Percentiles rank a stretch among this genome's conserved stretches.
Evolutionary conservation across 2,888 invertebrate species (phyloP).

Genomic region (Cheilosia urbana): DNA sequence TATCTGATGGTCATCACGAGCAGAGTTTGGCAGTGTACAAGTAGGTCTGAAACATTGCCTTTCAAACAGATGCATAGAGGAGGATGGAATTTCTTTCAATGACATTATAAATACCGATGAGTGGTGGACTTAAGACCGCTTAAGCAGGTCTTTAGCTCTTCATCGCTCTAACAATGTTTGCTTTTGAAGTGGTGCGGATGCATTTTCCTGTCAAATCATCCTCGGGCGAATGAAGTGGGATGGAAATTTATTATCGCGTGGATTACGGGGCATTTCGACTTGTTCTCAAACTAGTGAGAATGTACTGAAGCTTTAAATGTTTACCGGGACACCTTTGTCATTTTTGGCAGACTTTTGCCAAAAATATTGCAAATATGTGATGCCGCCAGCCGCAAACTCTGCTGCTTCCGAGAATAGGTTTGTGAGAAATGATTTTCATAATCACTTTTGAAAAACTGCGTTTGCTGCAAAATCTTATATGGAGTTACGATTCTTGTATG

Average conservation of each 20-base stretch:
- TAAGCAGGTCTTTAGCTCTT: background rate
- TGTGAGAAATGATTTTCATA: too few species aligned
- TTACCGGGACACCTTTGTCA: too few species aligned
- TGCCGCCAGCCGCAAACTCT: too few species aligned
- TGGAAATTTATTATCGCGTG: too few species aligned
- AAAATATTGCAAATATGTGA: too few species aligned
- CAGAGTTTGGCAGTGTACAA: background rate
- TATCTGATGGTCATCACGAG: constrained; percentile 40
- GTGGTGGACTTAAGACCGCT: background rate
- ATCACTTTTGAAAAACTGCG: too few species aligned
- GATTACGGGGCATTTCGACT: background rate
- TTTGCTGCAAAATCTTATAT: too few species aligned
- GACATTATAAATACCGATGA: background rate
- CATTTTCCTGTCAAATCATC: background rate
- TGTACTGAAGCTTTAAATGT: too few species aligned
- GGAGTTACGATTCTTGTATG: too few species aligned
- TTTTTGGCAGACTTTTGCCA: too few species aligned
- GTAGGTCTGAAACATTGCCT: background rate
- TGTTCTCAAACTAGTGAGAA: background rate
- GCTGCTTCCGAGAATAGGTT: too few species aligned
- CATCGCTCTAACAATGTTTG: background rate
- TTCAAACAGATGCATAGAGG: background rate
- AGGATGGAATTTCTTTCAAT: background rate
- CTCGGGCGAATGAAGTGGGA: too few species aligned
- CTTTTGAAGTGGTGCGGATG: background rate